Evolutionary conservation across 1,140 invertebrate genomes (phyloP), one percentile per base, ranked within the genome.

Genomic region (Parapsyche elsis): DNA sequence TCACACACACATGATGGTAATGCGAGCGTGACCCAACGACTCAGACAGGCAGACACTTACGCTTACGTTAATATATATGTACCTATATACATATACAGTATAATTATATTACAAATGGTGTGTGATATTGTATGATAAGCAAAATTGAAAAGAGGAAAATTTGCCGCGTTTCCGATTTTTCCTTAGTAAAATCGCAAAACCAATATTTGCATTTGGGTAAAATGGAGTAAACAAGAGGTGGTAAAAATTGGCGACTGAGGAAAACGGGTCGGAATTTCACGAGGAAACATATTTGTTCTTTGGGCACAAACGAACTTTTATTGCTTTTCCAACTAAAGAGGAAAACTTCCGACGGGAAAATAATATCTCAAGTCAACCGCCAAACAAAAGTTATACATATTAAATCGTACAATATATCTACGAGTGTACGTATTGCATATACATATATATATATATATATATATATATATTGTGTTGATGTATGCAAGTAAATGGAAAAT

Each of bases 251-350:
- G 24, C 21, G 74, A 64, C 57, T 76, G 64, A 76, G 53, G 61
- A 67, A 59, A 74, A 74, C 30, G 64, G 53, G 59, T n/a, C 9
- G 26, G 19, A 23, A 53, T 16, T 12, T 64, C 53, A 73, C 49
- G 80, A n/a, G 76, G 74, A 57, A 79, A 73, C 78, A 79, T 83
- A 83, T 83, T 83, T 83, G 82, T 83, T 83, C 80, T 83, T 70
- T 44, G 71, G 71, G 77, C 78, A 83, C 81, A 83, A 83, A 83
- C 82, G 76, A 83, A 81, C 80, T 83, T 83, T 81, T 83, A 83
- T 83, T 83, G 77, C 82, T 83, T 83, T 83, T 38, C 74, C 26
- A 83, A 83, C 77, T 81, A 81, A 82, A 59, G 46, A 75, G 76
- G 73, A 80, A 70, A 83, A 81, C 26, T 83, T 80, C 76, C 59